These are phyloP conservation scores for Misgurnus anguillicaudatus DNA, from an alignment of 2,113 vertebrate genomes.

Conservation along the genomic window DNA sequence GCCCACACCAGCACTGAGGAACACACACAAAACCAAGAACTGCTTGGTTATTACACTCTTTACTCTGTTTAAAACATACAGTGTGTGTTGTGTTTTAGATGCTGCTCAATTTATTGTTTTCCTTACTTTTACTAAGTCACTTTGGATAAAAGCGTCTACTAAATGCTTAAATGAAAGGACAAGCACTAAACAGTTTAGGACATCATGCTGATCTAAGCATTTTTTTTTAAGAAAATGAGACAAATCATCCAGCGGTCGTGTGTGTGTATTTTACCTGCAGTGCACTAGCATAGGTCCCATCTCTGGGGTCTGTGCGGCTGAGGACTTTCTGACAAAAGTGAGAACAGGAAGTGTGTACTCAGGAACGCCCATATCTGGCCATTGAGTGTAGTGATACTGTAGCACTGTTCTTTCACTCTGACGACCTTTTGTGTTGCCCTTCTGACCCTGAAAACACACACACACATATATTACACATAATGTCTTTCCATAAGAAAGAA, in stretches of 20 bases:
- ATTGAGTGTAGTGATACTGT: slow-evolving; percentile 96
- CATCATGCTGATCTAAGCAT: too few species aligned
- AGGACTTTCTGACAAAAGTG: slow-evolving; percentile 90
- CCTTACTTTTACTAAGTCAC: too few species aligned
- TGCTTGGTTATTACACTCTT: background rate
- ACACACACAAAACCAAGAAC: slow-evolving; percentile 44
- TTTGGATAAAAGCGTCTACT: too few species aligned
- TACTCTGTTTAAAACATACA: background rate
- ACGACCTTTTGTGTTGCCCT: slow-evolving; percentile 83
- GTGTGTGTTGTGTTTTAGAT: background rate
- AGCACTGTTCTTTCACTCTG: slow-evolving; percentile 86
- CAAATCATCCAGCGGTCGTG: background rate
- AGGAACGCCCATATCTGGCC: slow-evolving; percentile 95
- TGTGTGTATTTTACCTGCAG: slow-evolving; percentile 81
- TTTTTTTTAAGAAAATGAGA: too few species aligned
- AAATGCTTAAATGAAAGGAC: too few species aligned
- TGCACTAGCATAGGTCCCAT: slow-evolving; percentile 91
- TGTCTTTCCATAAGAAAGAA: background rate
- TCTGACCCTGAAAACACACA: slow-evolving; percentile 75
- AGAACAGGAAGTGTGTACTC: slow-evolving; percentile 91
- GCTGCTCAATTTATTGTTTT: too few species aligned
- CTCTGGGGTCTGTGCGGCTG: slow-evolving; percentile 77
- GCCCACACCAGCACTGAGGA: slow-evolving; percentile 88
- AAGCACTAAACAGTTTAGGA: too few species aligned
- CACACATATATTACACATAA: slow-evolving; percentile 24